These are phyloP conservation scores for Neolamprologus tretocephalus DNA, from an alignment of 2,113 vertebrate genomes.

Conservation along the genomic window DNA sequence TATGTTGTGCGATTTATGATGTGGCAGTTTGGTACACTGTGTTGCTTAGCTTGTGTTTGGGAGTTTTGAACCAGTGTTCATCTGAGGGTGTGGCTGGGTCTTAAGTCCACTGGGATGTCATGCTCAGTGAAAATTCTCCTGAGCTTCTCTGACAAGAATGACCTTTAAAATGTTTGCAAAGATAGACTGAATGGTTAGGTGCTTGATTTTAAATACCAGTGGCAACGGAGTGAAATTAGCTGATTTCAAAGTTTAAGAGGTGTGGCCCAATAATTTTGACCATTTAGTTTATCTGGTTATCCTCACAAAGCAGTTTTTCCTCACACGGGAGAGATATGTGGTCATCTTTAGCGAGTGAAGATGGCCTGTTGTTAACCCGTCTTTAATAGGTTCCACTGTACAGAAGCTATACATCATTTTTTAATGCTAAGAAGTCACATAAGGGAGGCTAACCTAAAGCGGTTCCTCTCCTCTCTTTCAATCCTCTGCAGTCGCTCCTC, in stretches of 20 bases:
- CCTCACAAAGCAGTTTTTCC: background rate
- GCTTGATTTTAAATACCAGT: background rate
- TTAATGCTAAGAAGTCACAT: background rate
- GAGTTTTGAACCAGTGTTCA: background rate
- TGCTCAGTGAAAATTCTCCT: background rate
- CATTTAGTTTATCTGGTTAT: background rate
- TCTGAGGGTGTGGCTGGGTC: background rate
- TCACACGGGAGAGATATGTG: background rate
- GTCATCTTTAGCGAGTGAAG: background rate
- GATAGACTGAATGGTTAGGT: background rate
- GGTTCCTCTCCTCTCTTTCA: slow-evolving; percentile 91
- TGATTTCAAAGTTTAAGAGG: background rate
- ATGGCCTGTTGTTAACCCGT: background rate
- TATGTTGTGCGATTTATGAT: background rate
- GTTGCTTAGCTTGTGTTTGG: background rate
- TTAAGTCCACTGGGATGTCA: background rate
- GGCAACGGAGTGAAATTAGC: background rate
- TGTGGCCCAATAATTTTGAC: background rate
- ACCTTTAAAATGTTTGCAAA: background rate
- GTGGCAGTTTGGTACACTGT: background rate
- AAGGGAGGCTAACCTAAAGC: slow-evolving; percentile 81
- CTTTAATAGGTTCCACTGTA: background rate
- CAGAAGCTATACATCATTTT: background rate
- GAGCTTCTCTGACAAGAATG: background rate
- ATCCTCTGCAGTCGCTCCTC: slow-evolving; percentile 94